Percentiles rank a stretch among this genome's conserved stretches.
Conservation (phyloP, 2,113 vertebrate species). For the Myotis brandtii region DNA sequence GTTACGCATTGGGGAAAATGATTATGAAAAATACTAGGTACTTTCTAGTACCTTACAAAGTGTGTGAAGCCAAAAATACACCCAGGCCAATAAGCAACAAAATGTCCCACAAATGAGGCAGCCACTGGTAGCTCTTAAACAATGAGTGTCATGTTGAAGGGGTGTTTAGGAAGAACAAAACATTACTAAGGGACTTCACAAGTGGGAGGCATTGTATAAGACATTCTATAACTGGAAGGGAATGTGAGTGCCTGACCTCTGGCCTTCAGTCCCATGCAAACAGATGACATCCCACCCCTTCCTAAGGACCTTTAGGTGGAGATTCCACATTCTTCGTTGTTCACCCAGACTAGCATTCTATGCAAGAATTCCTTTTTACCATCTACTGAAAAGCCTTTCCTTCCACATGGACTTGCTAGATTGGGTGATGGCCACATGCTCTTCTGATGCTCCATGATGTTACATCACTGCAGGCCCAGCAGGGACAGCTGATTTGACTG, state of each 20-base stretch:
- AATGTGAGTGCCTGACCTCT: neutral
- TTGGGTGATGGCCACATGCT: neutral
- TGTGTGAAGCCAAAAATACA: neutral
- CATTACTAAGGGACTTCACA: neutral
- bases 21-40: neutral
- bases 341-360: neutral
- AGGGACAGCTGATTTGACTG: neutral
- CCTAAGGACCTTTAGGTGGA: neutral
- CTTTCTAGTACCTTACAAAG: neutral
- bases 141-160: neutral
- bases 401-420: neutral
- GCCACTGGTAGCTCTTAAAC: neutral
- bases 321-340: neutral
- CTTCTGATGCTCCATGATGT: neutral
- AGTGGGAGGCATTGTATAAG: neutral
- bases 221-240: conserved; percentile 4
- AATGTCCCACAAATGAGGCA: neutral
- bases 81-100: neutral
- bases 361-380: neutral
- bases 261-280: neutral
- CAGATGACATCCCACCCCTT: neutral
- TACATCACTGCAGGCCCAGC: neutral
- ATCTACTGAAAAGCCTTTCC: neutral
- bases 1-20: neutral
- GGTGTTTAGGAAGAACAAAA: neutral